Percentiles rank a stretch among this genome's conserved stretches.
Evolutionary conservation across 2,797 vertebrate genomes (phyloP).

Genomic region (Distichodus sexfasciatus): DNA sequence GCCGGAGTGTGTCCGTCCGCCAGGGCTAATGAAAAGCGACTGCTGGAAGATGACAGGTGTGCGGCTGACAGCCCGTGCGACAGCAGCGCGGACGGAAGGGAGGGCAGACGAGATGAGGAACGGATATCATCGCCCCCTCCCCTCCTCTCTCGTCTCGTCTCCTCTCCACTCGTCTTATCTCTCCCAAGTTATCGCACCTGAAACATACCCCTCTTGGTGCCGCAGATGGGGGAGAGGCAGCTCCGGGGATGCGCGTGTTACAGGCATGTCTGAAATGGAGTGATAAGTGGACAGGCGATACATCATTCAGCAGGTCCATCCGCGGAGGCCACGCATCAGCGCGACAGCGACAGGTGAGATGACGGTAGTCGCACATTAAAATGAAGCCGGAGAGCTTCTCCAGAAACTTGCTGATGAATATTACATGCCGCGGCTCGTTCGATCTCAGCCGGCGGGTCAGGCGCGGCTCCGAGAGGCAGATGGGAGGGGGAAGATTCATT

Average conservation of each 20-base stretch:
- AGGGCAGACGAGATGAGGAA: slow-evolving; percentile 1
- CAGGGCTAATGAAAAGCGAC: slow-evolving; percentile 69
- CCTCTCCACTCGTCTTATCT: neutral
- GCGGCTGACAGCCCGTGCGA: slow-evolving; percentile 62
- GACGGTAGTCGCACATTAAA: slow-evolving; percentile 14
- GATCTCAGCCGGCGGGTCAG: slow-evolving; percentile 1
- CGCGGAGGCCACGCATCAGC: slow-evolving; percentile 62
- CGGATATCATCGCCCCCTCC: too few species aligned
- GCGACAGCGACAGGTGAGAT: slow-evolving; percentile 62
- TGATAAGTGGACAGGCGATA: slow-evolving; percentile 72
- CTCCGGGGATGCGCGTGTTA: slow-evolving; percentile 8
- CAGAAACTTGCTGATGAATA: slow-evolving; percentile 18
- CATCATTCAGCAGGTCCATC: slow-evolving; percentile 70
- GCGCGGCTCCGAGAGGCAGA: neutral
- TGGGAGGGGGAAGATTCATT: neutral
- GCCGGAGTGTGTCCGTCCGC: slow-evolving; percentile 48
- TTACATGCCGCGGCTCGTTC: slow-evolving; percentile 23
- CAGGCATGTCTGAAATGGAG: slow-evolving; percentile 20
- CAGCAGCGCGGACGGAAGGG: slow-evolving; percentile 37
- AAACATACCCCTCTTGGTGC: neutral
- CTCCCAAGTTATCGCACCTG: slow-evolving; percentile 32
- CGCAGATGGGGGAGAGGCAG: neutral
- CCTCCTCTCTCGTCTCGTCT: neutral
- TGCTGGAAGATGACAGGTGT: slow-evolving; percentile 68
- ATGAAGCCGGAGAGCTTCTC: slow-evolving; percentile 2